Percentiles rank a stretch among this genome's conserved stretches.
Conservation (phyloP, 2,888 invertebrate genomes). For the Chorisops tibialis region DNA sequence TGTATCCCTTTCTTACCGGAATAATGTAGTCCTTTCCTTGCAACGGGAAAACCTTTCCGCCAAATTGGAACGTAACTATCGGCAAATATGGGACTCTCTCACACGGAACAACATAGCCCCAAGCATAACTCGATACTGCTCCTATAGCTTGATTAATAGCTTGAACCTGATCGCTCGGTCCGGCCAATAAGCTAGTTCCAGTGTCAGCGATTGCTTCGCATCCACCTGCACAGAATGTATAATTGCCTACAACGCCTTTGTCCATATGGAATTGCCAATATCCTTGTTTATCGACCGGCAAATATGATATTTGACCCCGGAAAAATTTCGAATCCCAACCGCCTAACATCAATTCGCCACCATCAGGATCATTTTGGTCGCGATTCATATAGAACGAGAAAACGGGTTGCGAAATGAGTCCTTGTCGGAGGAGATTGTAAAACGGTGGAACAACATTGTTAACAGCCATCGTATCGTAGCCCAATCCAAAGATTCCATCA, state of each 20-base stretch:
- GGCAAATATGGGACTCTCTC: conserved; percentile 74
- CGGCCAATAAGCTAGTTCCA: conserved; percentile 93
- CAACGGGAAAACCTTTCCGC: conserved; percentile 72
- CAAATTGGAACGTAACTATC: conserved; percentile 70
- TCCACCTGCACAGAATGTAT: conserved; percentile 68
- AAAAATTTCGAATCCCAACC: conserved; percentile 92
- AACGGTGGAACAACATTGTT: conserved; percentile 90
- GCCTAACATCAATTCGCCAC: conserved; percentile 90
- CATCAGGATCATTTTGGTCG: conserved; percentile 68
- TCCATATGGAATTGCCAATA: conserved; percentile 99
- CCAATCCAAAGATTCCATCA: conserved; percentile 97
- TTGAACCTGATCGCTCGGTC: conserved; percentile 74
- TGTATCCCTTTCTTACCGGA: conserved; percentile 56
- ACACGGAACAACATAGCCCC: conserved; percentile 84
- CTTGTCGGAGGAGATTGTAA: conserved; percentile 85
- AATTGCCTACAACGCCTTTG: conserved; percentile 56
- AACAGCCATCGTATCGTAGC: conserved; percentile 83
- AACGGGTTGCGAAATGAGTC: conserved; percentile 65
- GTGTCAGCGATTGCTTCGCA: conserved; percentile 96
- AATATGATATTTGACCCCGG: conserved; percentile 78
- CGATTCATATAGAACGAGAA: conserved; percentile 93
- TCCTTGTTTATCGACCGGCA: conserved; percentile 76
- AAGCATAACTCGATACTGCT: conserved; percentile 75
- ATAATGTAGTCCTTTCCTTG: conserved; percentile 84
- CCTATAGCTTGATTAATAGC: conserved; percentile 81